Conservation (phyloP, 2,888 invertebrate genomes). For the Formica aserva region DNA sequence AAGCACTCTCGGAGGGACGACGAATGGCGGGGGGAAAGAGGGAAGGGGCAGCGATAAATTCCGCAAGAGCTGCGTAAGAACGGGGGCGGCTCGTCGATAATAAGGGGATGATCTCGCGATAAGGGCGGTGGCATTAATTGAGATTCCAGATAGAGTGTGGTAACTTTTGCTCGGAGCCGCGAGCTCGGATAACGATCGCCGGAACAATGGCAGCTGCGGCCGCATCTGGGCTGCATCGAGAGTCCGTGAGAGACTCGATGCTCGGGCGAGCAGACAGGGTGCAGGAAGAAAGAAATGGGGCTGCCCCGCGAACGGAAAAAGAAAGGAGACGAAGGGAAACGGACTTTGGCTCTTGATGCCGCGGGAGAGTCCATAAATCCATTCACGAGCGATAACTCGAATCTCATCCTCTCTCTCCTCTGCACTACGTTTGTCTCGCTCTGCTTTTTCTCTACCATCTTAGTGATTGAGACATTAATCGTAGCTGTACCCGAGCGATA, state of each 20-base stretch:
- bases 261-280: constrained; percentile 25
- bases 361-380: constrained; percentile 59
- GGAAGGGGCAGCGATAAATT: constrained; percentile 66
- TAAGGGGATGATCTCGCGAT: constrained; percentile 81
- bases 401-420: constrained; percentile 40
- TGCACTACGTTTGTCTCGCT: constrained; percentile 31
- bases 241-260: constrained; percentile 35
- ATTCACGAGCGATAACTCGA: constrained; percentile 59
- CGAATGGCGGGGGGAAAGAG: constrained; percentile 21
- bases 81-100: constrained; percentile 78
- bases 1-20: constrained; percentile 16
- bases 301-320: constrained; percentile 15
- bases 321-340: constrained; percentile 25
- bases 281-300: constrained; percentile 47
- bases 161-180: constrained; percentile 76
- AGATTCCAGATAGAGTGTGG: constrained; percentile 81
- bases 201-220: constrained; percentile 76
- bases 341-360: constrained; percentile 58
- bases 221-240: constrained; percentile 69
- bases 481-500: constrained; percentile 23
- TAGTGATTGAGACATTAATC: constrained; percentile 49
- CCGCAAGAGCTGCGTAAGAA: constrained; percentile 62
- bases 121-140: constrained; percentile 82
- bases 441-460: constrained; percentile 17
- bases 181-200: constrained; percentile 79